These are phyloP conservation scores for Hirtodrosophila duncani DNA, from an alignment of 2,888 invertebrate genomes.

Conservation along the genomic window DNA sequence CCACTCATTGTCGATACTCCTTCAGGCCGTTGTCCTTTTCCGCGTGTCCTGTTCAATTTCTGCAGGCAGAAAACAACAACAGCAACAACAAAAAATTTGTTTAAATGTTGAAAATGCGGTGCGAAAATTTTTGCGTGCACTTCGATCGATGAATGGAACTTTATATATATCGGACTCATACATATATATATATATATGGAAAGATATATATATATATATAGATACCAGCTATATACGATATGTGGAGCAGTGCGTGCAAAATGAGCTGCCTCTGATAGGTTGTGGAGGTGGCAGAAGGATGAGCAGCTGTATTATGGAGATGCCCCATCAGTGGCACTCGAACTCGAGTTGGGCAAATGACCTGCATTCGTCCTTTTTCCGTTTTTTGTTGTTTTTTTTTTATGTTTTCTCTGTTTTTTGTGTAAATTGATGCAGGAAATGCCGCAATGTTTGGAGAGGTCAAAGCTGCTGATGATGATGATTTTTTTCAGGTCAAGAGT, in stretches of 20 bases:
- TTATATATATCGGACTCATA: conserved; percentile 6
- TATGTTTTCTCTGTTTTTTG: conserved; percentile 17
- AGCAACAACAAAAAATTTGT: background rate
- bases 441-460: conserved; percentile 47
- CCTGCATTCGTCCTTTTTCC: background rate
- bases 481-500: conserved; percentile 65
- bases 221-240: background rate
- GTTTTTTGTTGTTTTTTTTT: conserved; percentile 5
- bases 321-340: too few relatives aligned
- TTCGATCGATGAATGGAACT: conserved; percentile 30
- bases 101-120: conserved; percentile 15
- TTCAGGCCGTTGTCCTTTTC: background rate
- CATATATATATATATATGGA: background rate
- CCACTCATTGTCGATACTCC: conserved; percentile 50
- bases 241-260: conserved; percentile 15
- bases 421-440: conserved; percentile 70
- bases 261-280: too few relatives aligned
- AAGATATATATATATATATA: background rate
- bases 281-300: too few relatives aligned
- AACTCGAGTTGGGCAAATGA: too few relatives aligned
- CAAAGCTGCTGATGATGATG: conserved; percentile 49
- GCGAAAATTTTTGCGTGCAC: conserved; percentile 36
- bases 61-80: background rate
- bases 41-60: conserved; percentile 53
- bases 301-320: too few relatives aligned